Evolutionary conservation across 2,888 invertebrate species (phyloP).

Genomic region (Harpalus rufipes): DNA sequence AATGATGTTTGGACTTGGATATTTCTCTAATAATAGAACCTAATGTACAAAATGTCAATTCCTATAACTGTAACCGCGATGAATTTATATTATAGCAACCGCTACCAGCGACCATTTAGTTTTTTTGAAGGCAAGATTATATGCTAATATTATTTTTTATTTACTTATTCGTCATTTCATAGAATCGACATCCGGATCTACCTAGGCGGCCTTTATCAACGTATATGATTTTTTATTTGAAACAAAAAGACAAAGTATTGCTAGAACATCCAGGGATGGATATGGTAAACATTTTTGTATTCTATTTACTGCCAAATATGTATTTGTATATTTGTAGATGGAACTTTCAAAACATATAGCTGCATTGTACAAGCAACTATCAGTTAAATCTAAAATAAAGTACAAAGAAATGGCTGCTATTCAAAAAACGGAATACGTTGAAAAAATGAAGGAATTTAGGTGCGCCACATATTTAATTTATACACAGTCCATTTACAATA

Average conservation of each 20-base stretch:
- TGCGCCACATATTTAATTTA: constrained; percentile 70
- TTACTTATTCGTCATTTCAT: constrained; percentile 67
- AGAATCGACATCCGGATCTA: constrained; percentile 78
- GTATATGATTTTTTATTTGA: constrained; percentile 78
- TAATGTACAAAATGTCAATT: no score
- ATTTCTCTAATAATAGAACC: no score
- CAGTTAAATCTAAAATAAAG: constrained; percentile 77
- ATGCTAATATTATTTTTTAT: background rate
- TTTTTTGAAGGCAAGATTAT: no score
- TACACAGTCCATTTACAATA: background rate
- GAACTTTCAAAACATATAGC: constrained; percentile 78
- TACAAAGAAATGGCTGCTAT: constrained; percentile 77
- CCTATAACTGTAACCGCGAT: no score
- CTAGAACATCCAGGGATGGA: constrained; percentile 78
- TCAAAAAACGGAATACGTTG: constrained; percentile 77
- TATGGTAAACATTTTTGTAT: constrained; percentile 73
- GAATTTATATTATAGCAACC: no score
- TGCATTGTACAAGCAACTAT: constrained; percentile 77
- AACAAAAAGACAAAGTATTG: constrained; percentile 77
- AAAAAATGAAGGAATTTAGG: constrained; percentile 77
- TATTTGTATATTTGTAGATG: constrained; percentile 73
- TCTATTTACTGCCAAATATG: constrained; percentile 1
- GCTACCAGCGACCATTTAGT: no score
- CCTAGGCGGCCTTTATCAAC: constrained; percentile 79
- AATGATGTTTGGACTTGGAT: no score